phyloP scores from a whole-genome alignment of 1,140 invertebrate genomes.

The Pissodes strobi region DNA sequence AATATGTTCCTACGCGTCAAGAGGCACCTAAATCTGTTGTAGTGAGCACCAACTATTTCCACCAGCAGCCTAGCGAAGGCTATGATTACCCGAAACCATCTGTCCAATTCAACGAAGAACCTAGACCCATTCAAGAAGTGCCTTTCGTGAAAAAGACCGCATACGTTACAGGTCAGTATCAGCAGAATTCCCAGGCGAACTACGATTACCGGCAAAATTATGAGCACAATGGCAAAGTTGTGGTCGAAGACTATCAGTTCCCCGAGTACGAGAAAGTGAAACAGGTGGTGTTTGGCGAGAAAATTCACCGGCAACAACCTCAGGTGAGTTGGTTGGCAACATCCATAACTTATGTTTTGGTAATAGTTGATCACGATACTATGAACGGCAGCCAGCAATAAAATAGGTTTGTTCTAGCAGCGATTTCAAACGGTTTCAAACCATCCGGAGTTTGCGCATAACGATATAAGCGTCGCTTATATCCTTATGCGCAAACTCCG shows the following conservation, averaged over 20 bases:
- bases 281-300: constrained; percentile 3
- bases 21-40: background rate
- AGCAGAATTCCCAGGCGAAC: constrained; percentile 12
- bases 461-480: too few species aligned
- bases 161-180: constrained; percentile 57
- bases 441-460: too few species aligned
- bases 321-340: constrained; percentile 4
- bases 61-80: constrained; percentile 42
- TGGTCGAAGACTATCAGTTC: constrained; percentile 32
- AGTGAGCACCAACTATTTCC: background rate
- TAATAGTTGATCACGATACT: too few species aligned
- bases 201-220: constrained; percentile 9
- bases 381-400: too few species aligned
- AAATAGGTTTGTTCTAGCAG: too few species aligned
- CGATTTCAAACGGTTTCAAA: too few species aligned
- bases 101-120: constrained; percentile 55
- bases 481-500: too few species aligned
- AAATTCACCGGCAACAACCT: constrained; percentile 23
- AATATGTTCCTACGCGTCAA: background rate
- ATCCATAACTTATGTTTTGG: too few species aligned
- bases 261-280: constrained; percentile 30
- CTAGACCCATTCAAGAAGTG: constrained; percentile 55
- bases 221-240: constrained; percentile 10
- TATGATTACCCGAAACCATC: constrained; percentile 58
- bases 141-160: constrained; percentile 58